Base-by-base conservation (phyloP, 2,113 vertebrate species). In the Salvator merianae region DNA sequence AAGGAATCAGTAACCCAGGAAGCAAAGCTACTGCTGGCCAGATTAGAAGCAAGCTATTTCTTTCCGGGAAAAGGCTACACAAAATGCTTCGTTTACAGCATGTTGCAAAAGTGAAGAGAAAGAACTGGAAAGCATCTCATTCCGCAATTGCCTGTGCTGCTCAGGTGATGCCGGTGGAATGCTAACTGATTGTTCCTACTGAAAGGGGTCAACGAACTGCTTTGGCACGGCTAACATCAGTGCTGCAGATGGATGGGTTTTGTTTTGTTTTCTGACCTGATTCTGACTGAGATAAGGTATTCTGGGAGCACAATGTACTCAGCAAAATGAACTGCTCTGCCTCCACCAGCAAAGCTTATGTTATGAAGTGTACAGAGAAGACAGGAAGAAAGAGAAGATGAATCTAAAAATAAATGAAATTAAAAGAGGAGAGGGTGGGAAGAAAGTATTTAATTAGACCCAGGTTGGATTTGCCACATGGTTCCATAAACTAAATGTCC, bases 191-290 rank as follows among this genome's bases (percentile, higher is more conserved):
- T 83, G 85, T 84, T 86, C 26, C 80, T 76, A 13, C 30, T 36
- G 40, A 70, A 55, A 32, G 47, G 38, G 74, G 34, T 63, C 82
- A 73, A 59, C 72, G 69, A 68, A 59, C 7, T 32, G 40, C 38
- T 84, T 87, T 87, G 85, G 81, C 73, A 65, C 63, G 86, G 34
- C 50, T 76, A 77, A 87, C 47, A 84, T 53, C 30, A 83, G 82
- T 38, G 86, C 32, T 40, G 62, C 62, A n/a, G 71, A 40, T 59
- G 30, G 82, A 30, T 1, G 72, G 79, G 74, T 68, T 74, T 77
- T 80, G 53, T 62, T 53, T 40, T 77, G 73, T 63, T 85, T 68
- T 43, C 0, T 75, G 63, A 69, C 84, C 87, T 47, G 28, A 84
- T 78, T 69, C 65, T 59, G 18, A 50, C 40, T 83, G 43, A 85